Base-by-base conservation (phyloP, 53 echinoderm and acorn worm genomes). In the Glandiceps talaboti region DNA sequence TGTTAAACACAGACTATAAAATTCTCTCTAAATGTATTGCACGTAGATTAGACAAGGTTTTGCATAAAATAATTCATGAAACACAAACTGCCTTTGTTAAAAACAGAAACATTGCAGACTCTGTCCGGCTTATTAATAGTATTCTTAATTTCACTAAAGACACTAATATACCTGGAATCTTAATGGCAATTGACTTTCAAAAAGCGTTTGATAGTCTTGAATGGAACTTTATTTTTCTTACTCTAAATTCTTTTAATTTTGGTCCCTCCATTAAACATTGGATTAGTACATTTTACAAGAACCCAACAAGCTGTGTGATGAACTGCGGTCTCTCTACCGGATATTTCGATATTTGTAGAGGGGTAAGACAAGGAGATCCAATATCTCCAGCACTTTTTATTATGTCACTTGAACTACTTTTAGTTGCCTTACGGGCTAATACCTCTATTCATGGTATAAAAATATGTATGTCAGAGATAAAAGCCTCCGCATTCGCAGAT, bases 251-350 rank as follows among this genome's bases (percentile, higher is more conserved):
- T n/a, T n/a, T n/a, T n/a, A n/a, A 26, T n/a, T n/a, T n/a, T n/a
- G 73, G 73, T 73, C 14, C 14, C 73, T 14, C 26, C 14, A 14
- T 73, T 73, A 73, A 73, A 73, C 26, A 14, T 14, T 73, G 14
- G 14, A 73, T 73, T 73, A 79, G 31, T 0, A 30, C 20, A 26
- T 12, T 31, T 10, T 79, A 31, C 6, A 1, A 12, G 32, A 31
- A 80, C 29, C 33, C 30, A 0, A 28, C 33, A 14, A 81, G 73
- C 27, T 73, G 81, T 81, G 81, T 81, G 0, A 28, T 81, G 30
- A 81, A 81, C 72, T 64, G 73, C n/a, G 14, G 81, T 14, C 29
- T 25, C 29, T 27, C 72, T 1, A 27, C 81, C 20, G 14, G 29
- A 14, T n/a, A 28, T 26, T 81, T 73, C 26, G n/a, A 74, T 29